phyloP scores from a whole-genome alignment of 1,140 invertebrate species.

The Hylaeus volcanicus region DNA sequence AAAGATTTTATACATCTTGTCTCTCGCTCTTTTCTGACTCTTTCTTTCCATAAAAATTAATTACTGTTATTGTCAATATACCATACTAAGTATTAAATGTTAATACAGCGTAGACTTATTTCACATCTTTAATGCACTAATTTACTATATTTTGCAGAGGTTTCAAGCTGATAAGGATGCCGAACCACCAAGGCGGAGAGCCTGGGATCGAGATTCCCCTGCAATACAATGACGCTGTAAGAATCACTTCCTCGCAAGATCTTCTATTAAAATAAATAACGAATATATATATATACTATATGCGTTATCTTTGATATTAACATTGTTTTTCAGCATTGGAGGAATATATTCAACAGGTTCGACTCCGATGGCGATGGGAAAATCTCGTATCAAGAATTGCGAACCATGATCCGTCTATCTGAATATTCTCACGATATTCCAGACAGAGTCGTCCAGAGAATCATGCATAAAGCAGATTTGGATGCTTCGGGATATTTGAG shows the following conservation, averaged over 20 bases:
- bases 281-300: too few species aligned
- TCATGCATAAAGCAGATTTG: constrained; percentile 86
- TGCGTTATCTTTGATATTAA: background rate
- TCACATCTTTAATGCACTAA: background rate
- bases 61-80: too few species aligned
- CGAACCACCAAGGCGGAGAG: constrained; percentile 72
- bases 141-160: constrained; percentile 62
- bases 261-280: too few species aligned
- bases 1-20: background rate
- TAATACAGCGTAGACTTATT: background rate
- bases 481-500: constrained; percentile 88
- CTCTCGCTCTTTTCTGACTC: too few species aligned
- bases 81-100: background rate
- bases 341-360: constrained; percentile 84
- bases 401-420: constrained; percentile 83
- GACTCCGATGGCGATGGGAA: constrained; percentile 87
- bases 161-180: constrained; percentile 77
- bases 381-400: constrained; percentile 87
- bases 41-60: too few species aligned
- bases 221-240: constrained; percentile 76
- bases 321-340: constrained; percentile 75
- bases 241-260: constrained; percentile 38
- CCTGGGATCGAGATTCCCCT: constrained; percentile 74
- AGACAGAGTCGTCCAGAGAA: constrained; percentile 85
- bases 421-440: constrained; percentile 87